Conservation (phyloP, 2,888 invertebrate species). For the Agriopis leucophaearia region DNA sequence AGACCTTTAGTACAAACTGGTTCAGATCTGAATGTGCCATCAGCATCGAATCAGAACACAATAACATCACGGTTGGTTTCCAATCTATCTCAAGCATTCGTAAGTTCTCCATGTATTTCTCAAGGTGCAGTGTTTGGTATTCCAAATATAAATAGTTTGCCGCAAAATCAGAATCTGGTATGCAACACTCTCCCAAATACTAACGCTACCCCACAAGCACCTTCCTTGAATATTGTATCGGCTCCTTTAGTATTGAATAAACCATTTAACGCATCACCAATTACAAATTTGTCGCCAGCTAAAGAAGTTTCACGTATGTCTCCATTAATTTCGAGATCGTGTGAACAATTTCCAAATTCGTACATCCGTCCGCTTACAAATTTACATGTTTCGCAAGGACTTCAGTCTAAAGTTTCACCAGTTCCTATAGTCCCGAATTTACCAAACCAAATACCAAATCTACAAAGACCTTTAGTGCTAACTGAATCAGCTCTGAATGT, state of each 20-base stretch:
- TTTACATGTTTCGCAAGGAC: not conserved
- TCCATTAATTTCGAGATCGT: slow-evolving; percentile 6
- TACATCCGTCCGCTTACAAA: not conserved
- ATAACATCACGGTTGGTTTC: slow-evolving; percentile 14
- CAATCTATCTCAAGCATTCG: slow-evolving; percentile 13
- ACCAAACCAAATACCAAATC: slow-evolving; percentile 12
- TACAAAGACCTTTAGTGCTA: slow-evolving; percentile 10
- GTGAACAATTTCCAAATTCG: slow-evolving; percentile 15
- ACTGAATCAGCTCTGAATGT: not conserved
- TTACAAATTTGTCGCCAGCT: not conserved
- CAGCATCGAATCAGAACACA: slow-evolving; percentile 20
- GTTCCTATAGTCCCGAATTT: slow-evolving; percentile 1
- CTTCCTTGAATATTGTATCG: slow-evolving; percentile 1
- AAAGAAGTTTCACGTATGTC: slow-evolving; percentile 13
- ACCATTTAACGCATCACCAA: not conserved
- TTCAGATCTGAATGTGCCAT: slow-evolving; percentile 3
- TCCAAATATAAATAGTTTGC: not conserved
- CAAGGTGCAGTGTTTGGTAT: slow-evolving; percentile 3
- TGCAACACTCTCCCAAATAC: slow-evolving; percentile 4
- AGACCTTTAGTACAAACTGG: not conserved
- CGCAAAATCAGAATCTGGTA: slow-evolving; percentile 13
- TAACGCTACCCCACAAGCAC: slow-evolving; percentile 6
- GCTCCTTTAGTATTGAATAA: not conserved
- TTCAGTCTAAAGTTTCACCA: not conserved
- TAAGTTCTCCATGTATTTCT: slow-evolving; percentile 14